Percentiles rank a stretch among this genome's conserved stretches.
phyloP scores from a whole-genome alignment of 2,113 vertebrate genomes.

The Mastomys coucha region DNA sequence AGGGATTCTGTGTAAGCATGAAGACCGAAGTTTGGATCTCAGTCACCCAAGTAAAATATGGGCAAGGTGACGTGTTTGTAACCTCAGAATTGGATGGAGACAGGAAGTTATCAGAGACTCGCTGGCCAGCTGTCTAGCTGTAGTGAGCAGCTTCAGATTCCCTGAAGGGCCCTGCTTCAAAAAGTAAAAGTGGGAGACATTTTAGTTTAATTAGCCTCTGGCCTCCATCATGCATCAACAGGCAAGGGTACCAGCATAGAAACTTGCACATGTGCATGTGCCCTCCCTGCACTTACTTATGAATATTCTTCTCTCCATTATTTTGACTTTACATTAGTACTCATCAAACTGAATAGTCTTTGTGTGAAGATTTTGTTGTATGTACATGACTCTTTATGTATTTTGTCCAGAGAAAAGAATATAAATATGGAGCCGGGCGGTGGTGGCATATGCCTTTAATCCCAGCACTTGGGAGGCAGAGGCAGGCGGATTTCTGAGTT shows the following conservation, averaged over 20 bases:
- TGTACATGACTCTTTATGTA: background rate
- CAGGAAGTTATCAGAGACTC: background rate
- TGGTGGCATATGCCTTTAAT: too few relatives aligned
- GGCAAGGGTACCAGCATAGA: background rate
- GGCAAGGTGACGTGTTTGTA: background rate
- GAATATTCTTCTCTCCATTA: background rate
- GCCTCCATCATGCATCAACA: background rate
- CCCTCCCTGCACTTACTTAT: background rate
- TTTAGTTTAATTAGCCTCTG: too few relatives aligned
- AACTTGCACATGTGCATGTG: background rate
- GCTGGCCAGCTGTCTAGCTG: background rate
- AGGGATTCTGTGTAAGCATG: background rate
- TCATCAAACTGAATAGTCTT: background rate
- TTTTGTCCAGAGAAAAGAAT: slow-evolving; percentile 32
- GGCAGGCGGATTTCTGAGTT: too few relatives aligned
- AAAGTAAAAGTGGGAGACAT: too few relatives aligned
- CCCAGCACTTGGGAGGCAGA: too few relatives aligned
- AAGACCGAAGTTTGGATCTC: background rate
- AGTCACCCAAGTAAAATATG: background rate
- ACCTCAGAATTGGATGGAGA: background rate
- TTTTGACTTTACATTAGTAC: slow-evolving; percentile 34
- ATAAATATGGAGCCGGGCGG: too few relatives aligned
- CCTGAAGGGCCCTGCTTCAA: background rate
- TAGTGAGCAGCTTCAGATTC: background rate
- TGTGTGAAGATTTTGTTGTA: background rate